A percentile compares a stretch with the other conserved stretches of the same genome.
phyloP scores from a whole-genome alignment of 2,797 vertebrate genomes.

The Manis pentadactyla region DNA sequence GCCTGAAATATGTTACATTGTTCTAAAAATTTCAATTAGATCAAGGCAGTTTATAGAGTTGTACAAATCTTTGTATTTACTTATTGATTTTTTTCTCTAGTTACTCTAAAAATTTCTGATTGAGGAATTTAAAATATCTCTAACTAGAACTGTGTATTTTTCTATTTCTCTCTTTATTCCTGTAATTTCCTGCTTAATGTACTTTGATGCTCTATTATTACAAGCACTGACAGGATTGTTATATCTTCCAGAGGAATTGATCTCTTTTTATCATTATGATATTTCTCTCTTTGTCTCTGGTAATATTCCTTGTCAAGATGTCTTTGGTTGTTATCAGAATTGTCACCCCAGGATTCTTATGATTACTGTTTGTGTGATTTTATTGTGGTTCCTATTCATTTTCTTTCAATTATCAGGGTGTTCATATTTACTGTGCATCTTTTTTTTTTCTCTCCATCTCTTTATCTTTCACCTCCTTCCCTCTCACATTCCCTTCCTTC shows the following conservation, averaged over 20 bases:
- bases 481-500: not conserved
- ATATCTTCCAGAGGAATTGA: not conserved
- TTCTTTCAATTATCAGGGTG: not conserved
- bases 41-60: not conserved
- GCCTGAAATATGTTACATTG: not conserved
- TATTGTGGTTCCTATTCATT: not conserved
- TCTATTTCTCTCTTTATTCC: conserved; percentile 15
- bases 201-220: conserved; percentile 49
- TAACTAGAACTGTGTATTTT: conserved; percentile 4
- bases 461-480: not conserved
- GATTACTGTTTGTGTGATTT: conserved; percentile 28
- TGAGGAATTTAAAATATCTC: not conserved
- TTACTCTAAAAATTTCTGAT: not conserved
- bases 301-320: conserved; percentile 37
- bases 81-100: not conserved
- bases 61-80: not conserved
- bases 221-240: not conserved
- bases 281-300: conserved; percentile 30
- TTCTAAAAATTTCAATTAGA: conserved; percentile 28
- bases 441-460: not conserved
- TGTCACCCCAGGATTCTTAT: not conserved
- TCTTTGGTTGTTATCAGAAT: conserved; percentile 44
- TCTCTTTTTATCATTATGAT: conserved; percentile 38
- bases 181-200: not conserved
- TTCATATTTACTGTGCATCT: not conserved